Evolutionary conservation across 1,140 invertebrate species (phyloP).

Genomic region (Microplitis demolitor): DNA sequence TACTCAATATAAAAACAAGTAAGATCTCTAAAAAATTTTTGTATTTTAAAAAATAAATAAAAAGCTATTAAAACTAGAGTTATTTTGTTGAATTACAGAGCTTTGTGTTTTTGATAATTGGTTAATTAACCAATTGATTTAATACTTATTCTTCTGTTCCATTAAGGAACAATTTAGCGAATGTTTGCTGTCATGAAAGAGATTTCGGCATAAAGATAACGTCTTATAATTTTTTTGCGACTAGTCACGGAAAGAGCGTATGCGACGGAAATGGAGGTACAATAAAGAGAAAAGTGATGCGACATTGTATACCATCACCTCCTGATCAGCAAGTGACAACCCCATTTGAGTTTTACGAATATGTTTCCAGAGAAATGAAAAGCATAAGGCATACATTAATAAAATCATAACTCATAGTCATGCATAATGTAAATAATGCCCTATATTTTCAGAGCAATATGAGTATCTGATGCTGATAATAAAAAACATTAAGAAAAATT

Average conservation of each 20-base stretch:
- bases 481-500: background rate
- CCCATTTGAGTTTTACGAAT: conserved; percentile 16
- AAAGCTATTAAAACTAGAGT: background rate
- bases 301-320: conserved; percentile 15
- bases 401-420: too few relatives aligned
- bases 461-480: conserved; percentile 8
- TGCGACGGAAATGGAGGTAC: conserved; percentile 18
- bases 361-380: too few relatives aligned
- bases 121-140: too few relatives aligned
- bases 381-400: too few relatives aligned
- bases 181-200: conserved; percentile 20
- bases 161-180: too few relatives aligned
- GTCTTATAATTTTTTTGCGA: conserved; percentile 26
- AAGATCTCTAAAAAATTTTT: conserved; percentile 4
- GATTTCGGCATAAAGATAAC: conserved; percentile 22
- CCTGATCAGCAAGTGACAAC: conserved; percentile 18
- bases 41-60: too few relatives aligned
- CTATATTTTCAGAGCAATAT: background rate
- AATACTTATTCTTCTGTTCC: too few relatives aligned
- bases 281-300: conserved; percentile 14
- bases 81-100: background rate
- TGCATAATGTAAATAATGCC: too few relatives aligned
- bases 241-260: conserved; percentile 21
- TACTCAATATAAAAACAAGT: conserved; percentile 21
- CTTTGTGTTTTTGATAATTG: too few relatives aligned